phyloP scores from a whole-genome alignment of 1,140 invertebrate genomes.

The Yoshiicerus persimilis region DNA sequence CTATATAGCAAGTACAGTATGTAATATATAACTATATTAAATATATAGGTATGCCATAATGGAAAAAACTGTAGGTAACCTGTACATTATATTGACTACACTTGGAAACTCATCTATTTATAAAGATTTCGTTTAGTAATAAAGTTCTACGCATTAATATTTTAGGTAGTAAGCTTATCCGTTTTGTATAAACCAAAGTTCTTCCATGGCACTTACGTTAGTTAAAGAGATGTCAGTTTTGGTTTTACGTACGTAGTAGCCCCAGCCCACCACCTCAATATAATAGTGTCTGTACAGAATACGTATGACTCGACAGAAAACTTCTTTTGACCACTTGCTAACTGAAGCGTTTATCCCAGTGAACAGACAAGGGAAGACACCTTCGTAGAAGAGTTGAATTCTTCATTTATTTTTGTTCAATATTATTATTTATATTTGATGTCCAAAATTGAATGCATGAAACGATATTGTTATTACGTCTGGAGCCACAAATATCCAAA shows the following conservation, averaged over 20 bases:
- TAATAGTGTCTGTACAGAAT: background rate
- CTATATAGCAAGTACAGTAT: background rate
- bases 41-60: no score
- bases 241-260: background rate
- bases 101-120: background rate
- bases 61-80: no score
- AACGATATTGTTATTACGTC: slow-evolving; percentile 17
- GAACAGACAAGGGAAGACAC: background rate
- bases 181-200: background rate
- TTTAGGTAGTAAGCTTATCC: background rate
- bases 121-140: background rate
- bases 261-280: background rate
- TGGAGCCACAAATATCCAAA: background rate
- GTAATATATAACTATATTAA: background rate
- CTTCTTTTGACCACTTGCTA: slow-evolving; percentile 27
- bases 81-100: no score
- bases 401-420: slow-evolving; percentile 33
- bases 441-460: slow-evolving; percentile 10
- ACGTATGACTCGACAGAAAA: slow-evolving; percentile 23
- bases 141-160: no score
- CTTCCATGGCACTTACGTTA: background rate
- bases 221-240: background rate
- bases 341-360: slow-evolving; percentile 30
- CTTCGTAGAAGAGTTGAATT: background rate
- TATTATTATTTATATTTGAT: slow-evolving; percentile 27